Percentiles rank a stretch among this genome's conserved stretches.
Conservation (phyloP, 2,888 invertebrate genomes). For the Drosophila birchii region DNA sequence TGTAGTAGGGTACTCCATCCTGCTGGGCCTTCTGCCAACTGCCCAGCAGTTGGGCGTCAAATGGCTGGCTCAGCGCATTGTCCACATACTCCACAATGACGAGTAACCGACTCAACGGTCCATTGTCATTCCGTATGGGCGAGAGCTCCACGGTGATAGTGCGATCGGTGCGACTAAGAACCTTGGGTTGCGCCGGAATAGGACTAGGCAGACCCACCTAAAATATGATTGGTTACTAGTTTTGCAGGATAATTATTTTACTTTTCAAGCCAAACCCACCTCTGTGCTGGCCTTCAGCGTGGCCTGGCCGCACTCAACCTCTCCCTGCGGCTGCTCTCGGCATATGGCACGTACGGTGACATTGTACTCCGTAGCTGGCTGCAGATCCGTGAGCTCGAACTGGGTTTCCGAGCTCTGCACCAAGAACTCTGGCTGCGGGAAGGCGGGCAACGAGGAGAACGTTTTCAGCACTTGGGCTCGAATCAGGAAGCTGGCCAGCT, state of each 20-base stretch:
- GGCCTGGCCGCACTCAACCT: conserved; percentile 86
- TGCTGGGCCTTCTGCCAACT: conserved; percentile 88
- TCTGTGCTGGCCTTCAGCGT: conserved; percentile 88
- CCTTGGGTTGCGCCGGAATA: conserved; percentile 88
- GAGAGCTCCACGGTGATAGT: conserved; percentile 89
- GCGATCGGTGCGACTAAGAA: conserved; percentile 87
- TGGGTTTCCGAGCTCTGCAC: conserved; percentile 87
- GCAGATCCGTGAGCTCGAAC: conserved; percentile 87
- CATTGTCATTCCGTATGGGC: conserved; percentile 90
- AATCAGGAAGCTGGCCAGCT: conserved; percentile 87
- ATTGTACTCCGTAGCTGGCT: conserved; percentile 91
- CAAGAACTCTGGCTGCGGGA: conserved; percentile 86
- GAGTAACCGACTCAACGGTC: conserved; percentile 91
- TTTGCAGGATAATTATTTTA: neutral
- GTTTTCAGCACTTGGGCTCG: conserved; percentile 86
- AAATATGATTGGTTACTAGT: neutral
- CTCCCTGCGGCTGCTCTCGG: conserved; percentile 83
- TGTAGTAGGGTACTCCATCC: conserved; percentile 91
- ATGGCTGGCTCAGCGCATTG: conserved; percentile 88
- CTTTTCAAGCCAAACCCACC: conserved; percentile 83
- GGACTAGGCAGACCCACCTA: conserved; percentile 88
- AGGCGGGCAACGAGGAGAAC: conserved; percentile 86
- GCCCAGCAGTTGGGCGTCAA: conserved; percentile 87
- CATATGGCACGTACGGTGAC: conserved; percentile 89
- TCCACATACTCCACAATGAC: conserved; percentile 89